phyloP scores from a whole-genome alignment of 2,888 invertebrate species.

The Scrobipalpa atriplicella region DNA sequence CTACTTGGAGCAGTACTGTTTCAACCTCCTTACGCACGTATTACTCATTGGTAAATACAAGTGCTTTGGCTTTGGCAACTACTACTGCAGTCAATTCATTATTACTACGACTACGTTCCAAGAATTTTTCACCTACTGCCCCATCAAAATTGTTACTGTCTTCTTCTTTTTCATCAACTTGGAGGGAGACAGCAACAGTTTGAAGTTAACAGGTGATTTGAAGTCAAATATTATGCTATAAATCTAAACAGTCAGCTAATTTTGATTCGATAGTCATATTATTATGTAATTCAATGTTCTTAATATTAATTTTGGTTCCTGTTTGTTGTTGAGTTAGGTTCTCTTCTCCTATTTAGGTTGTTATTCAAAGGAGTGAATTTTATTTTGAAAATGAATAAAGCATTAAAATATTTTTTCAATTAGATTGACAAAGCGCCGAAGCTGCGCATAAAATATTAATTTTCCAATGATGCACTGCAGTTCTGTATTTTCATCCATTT shows the following conservation, averaged over 20 bases:
- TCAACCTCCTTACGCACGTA: not conserved
- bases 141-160: not conserved
- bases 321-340: conserved; percentile 6
- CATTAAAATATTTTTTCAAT: too few relatives aligned
- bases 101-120: not conserved
- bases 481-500: too few relatives aligned
- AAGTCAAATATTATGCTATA: not conserved
- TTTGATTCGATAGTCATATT: conserved; percentile 6
- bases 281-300: not conserved
- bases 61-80: not conserved
- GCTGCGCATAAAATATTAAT: too few relatives aligned
- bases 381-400: too few relatives aligned
- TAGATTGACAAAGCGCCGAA: too few relatives aligned
- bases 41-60: not conserved
- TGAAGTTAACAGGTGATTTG: not conserved
- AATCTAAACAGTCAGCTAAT: not conserved
- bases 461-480: too few relatives aligned
- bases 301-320: not conserved
- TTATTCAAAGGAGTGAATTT: too few relatives aligned
- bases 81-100: not conserved
- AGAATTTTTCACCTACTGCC: not conserved
- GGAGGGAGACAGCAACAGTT: not conserved
- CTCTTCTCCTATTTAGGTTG: not conserved
- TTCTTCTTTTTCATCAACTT: not conserved
- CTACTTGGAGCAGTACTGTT: conserved; percentile 5